Evolutionary conservation across 2,113 vertebrate genomes (phyloP), one percentile per base, ranked within the genome.

Genomic region (Vanacampus margaritifer): DNA sequence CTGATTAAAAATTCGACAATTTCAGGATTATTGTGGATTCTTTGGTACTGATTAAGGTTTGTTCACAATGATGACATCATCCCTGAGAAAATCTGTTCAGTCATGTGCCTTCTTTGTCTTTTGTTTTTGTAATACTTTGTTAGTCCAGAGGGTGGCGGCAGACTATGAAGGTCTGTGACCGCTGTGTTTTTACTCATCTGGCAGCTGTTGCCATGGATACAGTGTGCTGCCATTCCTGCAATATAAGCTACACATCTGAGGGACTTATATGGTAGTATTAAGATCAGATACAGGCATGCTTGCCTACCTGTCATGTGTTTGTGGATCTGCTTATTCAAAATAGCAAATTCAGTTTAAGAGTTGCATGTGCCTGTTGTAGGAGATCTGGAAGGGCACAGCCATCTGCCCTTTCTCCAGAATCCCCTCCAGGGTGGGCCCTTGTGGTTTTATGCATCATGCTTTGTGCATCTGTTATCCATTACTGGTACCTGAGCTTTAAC

Each of bases 141-240:
- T 54, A 13, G 68, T 83, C 92, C 95, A 92, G 89, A 87, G 82
- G 93, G 91, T 93, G 93, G 94, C 92, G 90, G 85, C 92, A 90
- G 81, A 85, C 82, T 39, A 73, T 79, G 86, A 75, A 69, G 71
- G 87, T 81, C 68, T 84, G 73, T 74, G 32, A 78, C 54, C 56
- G 63, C 57, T 67, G 65, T 72, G 70, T 72, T 70, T 78, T 71
- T 78, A 65, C 82, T 88, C 86, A 85, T 89, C 88, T 86, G 63
- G 61, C 81, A 79, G 90, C 89, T 84, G 96, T 99, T 96, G 93
- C 95, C 91, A 96, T 95, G 92, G 95, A 84, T 91, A 98, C 92
- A 79, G 76, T 76, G 75, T 76, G 66, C 8, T 66, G 72, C 77
- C 80, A 77, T 71, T 69, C 74, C 77, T 75, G 82, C 88, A 76